Conservation (phyloP, 2,888 invertebrate species). For the Heliconius cydno region DNA sequence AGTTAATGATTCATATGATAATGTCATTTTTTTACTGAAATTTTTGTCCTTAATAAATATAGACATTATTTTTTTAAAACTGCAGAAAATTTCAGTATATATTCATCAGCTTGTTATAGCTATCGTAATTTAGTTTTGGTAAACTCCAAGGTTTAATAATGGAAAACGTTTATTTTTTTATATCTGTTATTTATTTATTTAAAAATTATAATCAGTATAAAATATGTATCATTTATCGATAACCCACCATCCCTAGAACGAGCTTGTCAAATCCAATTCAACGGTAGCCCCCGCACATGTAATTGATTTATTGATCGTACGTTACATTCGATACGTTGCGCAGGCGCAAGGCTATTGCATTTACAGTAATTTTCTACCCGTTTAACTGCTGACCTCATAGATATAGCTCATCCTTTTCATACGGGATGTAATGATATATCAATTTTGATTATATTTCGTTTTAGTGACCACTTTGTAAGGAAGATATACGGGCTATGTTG, state of each 20-base stretch:
- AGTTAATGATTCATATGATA: conserved; percentile 45
- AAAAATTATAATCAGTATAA: background rate
- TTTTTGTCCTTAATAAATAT: background rate
- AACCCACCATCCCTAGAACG: conserved; percentile 62
- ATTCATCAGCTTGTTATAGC: background rate
- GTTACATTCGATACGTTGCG: conserved; percentile 80
- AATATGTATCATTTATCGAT: conserved; percentile 48
- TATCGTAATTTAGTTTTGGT: too few species aligned
- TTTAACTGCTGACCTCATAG: conserved; percentile 78
- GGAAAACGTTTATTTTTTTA: background rate
- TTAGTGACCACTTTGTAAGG: conserved; percentile 11
- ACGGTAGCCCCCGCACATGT: conserved; percentile 77
- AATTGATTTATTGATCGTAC: conserved; percentile 84
- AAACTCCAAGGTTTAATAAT: background rate
- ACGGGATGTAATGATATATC: conserved; percentile 47
- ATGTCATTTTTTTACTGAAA: background rate
- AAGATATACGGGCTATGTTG: conserved; percentile 14
- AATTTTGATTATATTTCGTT: conserved; percentile 41
- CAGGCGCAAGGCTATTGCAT: conserved; percentile 55
- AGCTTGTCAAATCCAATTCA: conserved; percentile 83
- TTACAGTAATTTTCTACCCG: conserved; percentile 57
- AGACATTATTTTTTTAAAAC: background rate
- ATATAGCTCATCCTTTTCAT: conserved; percentile 58
- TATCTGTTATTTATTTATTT: background rate
- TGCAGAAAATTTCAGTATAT: background rate